phyloP scores from a whole-genome alignment of 2,113 vertebrate genomes.

The Emberiza fucata region DNA sequence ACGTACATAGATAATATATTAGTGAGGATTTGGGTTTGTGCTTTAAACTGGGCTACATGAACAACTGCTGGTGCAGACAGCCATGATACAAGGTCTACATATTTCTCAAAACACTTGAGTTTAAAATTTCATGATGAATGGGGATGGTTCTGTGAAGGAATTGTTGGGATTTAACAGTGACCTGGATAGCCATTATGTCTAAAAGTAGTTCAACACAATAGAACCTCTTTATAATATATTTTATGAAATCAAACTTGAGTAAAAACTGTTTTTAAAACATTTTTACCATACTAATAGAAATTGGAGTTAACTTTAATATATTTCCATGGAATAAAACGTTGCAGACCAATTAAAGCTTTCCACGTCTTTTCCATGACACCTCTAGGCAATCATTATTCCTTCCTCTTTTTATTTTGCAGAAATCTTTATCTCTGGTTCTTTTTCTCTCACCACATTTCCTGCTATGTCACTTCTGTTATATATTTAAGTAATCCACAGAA shows the following conservation, averaged over 20 bases:
- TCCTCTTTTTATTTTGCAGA: neutral
- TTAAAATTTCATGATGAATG: neutral
- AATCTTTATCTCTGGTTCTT: neutral
- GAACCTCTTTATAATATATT: neutral
- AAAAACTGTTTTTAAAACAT: neutral
- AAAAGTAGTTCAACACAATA: neutral
- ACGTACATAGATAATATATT: neutral
- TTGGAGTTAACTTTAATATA: neutral
- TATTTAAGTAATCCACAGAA: neutral
- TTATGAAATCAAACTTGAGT: neutral
- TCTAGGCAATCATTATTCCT: neutral
- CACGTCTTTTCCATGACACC: neutral
- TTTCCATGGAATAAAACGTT: neutral
- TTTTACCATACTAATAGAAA: neutral
- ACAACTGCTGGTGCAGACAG: neutral
- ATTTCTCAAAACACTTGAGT: neutral
- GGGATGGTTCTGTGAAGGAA: neutral
- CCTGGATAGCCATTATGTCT: neutral
- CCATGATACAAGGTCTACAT: rapidly evolving
- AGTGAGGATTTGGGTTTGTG: neutral
- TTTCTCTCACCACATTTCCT: neutral
- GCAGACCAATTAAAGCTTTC: neutral
- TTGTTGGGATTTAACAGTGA: neutral
- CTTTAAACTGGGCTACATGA: neutral
- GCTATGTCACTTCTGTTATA: neutral